Evolutionary conservation across 2,113 vertebrate genomes (phyloP).

Genomic region (Eclectus roratus): DNA sequence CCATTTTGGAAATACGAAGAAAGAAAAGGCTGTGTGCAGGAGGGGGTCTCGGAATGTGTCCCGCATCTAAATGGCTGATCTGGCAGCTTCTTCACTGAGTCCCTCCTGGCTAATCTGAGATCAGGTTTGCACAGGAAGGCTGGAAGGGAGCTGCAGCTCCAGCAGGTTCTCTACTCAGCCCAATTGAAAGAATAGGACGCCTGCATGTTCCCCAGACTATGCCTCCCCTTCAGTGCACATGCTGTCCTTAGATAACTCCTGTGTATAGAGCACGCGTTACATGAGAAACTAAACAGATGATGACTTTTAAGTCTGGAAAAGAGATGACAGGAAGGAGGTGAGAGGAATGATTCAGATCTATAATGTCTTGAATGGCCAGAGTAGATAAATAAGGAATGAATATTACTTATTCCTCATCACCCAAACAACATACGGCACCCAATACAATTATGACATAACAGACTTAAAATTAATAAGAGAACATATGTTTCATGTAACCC

Average conservation of each 20-base stretch:
- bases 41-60: not conserved
- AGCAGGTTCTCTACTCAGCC: not conserved
- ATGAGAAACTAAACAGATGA: not conserved
- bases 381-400: not conserved
- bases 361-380: not conserved
- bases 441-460: not conserved
- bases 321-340: not conserved
- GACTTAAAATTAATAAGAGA: not conserved
- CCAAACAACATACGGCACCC: not conserved
- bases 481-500: not conserved
- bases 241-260: not conserved
- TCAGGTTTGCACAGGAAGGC: not conserved
- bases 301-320: not conserved
- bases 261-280: not conserved
- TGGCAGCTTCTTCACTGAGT: not conserved
- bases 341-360: not conserved
- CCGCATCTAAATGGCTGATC: not conserved
- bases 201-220: fast-evolving
- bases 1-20: not conserved
- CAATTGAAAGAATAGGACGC: not conserved
- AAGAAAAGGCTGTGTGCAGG: not conserved
- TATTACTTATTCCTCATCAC: not conserved
- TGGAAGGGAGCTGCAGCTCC: not conserved
- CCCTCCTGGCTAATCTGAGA: not conserved
- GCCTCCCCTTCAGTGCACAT: not conserved